Evolutionary conservation across 23 tunicate species (phyloP), one percentile per base, ranked within the genome.

Genomic region (Trididemnum miniatum): DNA sequence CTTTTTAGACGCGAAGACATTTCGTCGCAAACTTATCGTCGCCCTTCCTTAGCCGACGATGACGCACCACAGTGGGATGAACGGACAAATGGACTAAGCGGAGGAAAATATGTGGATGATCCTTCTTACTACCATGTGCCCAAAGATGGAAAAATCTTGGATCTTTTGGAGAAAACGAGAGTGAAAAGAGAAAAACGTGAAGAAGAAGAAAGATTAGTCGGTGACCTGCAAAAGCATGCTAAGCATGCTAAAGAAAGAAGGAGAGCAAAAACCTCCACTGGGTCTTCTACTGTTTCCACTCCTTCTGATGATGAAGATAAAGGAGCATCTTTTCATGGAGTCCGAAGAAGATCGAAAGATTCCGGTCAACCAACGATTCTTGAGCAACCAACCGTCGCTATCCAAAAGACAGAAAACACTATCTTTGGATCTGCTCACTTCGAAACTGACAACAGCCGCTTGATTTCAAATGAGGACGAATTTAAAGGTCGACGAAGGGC

Each of bases 401-500:
- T 52, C 28, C 65, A 54, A 54, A 52, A 77, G 20, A 77, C 82
- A 3, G 82, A 77, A 77, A 32, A 20, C 38, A 2, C 67, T 3
- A 52, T 77, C 2, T 77, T 77, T 44, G 71, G 73, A 36, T 54
- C 60, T 28, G 20, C 71, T 28, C 35, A 49, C 30, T n/a, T 60
- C 20, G 12, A 22, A 15, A 20, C 57, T 20, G 79, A 40, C 31
- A 73, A 39, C 57, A 24, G 31, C 29, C 57, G 57, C 4, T 4
- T 26, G 2, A 22, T 66, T 1, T 35, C 64, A 20, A 60, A 73
- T 1, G 83, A 85, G n/a, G 75, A 59, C 0, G 79, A 77, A 24
- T 35, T 59, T 37, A 32, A 60, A 31, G 83, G 83, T 2, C 65
- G 90, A 31, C 79, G 90, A 9, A 38, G 90, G 22, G 77, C 84